These are phyloP conservation scores for Cepaea nemoralis DNA, from an alignment of 1,140 invertebrate species.

Conservation along the genomic window DNA sequence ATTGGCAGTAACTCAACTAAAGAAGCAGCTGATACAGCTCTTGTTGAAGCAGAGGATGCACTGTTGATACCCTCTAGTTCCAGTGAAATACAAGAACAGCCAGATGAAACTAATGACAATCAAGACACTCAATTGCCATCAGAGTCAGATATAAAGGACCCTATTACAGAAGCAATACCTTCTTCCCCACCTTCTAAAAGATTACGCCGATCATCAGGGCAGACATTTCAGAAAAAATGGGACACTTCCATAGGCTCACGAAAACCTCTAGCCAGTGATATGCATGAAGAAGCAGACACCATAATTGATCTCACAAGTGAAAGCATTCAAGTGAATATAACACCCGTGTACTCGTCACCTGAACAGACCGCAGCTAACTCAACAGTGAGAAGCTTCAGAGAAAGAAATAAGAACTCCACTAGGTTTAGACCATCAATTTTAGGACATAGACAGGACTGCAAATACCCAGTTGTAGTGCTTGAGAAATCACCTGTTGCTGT, in stretches of 20 bases:
- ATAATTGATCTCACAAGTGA: conserved; percentile 7
- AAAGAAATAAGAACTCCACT: not conserved
- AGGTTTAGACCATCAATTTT: conserved; percentile 14
- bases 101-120: conserved; percentile 4
- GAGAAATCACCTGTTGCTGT: conserved; percentile 15
- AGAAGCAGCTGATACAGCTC: not conserved
- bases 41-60: not conserved
- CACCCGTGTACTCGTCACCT: no score
- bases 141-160: not conserved
- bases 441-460: not conserved
- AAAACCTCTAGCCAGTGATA: not conserved
- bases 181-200: conserved; percentile 17
- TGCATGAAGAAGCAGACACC: not conserved
- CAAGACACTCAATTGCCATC: not conserved
- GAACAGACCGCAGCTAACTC: not conserved
- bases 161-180: not conserved
- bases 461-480: conserved; percentile 32
- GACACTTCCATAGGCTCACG: not conserved
- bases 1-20: not conserved
- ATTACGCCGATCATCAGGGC: conserved; percentile 14
- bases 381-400: not conserved
- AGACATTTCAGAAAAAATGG: conserved; percentile 18
- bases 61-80: not conserved
- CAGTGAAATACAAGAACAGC: not conserved
- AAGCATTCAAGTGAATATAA: not conserved